Base-by-base conservation (phyloP, 2,113 vertebrate species). In the Catharus bicknelli region DNA sequence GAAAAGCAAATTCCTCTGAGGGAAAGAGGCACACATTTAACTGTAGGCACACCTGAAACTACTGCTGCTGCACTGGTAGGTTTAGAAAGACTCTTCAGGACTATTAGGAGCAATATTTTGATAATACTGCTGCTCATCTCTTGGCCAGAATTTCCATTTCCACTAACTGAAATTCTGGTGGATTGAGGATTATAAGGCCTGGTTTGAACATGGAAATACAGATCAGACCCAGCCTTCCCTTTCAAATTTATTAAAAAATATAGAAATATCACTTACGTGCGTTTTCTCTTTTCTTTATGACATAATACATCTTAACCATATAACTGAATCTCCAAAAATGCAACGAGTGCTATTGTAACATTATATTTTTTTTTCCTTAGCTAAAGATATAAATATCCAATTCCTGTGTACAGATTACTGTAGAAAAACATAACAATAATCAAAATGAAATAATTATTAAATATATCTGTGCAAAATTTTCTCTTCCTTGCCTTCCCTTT, bases 401-500 rank as follows among this genome's bases (percentile, higher is more conserved):
- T 45, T 70, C 22, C 66, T 83, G 8, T 50, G 36, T 82, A 58
- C 29, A 89, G 85, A 75, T 86, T 90, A 86, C 18, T 51, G 34
- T 36, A 86, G 61, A 27, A 57, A 18, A 53, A 53, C 10, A 16
- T 53, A 30, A 53, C 5, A 53, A 53, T 30, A 53, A 18, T 53
- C 18, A 18, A 30, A 81, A 58, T 19, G 21, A 96, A 92, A 54
- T 61, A 86, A 94, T 78, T 87, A 94, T 77, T 80, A 95, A 88
- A 51, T 66, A 26, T 58, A 16, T 83, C 11, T 69, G 50, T 69
- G 38, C 47, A 81, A 90, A 87, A 32, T 72, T 64, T 69, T 45
- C 34, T 72, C 34, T 67, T 92, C 83, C 53, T 63, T 86, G 68
- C 61, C 32, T 70, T 84, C n/a, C 5, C 15, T 83, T 87, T 75